Conservation (phyloP, 1,140 invertebrate species). For the Drosophila chauvacae region DNA sequence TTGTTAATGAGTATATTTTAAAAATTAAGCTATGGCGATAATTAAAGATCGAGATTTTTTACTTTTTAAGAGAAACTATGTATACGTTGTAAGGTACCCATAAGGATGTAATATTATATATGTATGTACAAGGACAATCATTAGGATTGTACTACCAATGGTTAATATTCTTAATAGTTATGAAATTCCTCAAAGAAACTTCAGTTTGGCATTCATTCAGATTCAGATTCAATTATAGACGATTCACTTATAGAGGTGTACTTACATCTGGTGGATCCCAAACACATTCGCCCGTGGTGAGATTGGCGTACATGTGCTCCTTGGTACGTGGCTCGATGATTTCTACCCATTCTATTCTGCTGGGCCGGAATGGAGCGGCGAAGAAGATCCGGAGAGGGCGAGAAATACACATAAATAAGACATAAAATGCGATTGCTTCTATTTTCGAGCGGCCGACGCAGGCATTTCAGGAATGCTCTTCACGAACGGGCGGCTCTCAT, state of each 20-base stretch:
- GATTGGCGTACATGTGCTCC: slow-evolving; percentile 99
- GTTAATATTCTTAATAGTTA: not conserved
- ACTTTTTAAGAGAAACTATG: not conserved
- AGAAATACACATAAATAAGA: slow-evolving; percentile 77
- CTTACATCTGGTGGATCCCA: slow-evolving; percentile 96
- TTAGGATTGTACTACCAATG: not conserved
- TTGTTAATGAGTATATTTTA: too few relatives aligned
- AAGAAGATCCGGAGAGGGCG: slow-evolving; percentile 24
- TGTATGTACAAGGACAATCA: not conserved
- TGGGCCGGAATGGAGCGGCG: slow-evolving; percentile 22
- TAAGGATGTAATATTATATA: too few relatives aligned
- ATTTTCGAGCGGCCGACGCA: slow-evolving; percentile 66
- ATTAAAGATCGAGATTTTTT: not conserved
- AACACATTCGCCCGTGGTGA: slow-evolving; percentile 98
- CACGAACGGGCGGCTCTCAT: slow-evolving; percentile 15
- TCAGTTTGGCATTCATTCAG: not conserved
- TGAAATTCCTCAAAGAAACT: not conserved
- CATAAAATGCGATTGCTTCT: slow-evolving; percentile 73
- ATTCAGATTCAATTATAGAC: not conserved
- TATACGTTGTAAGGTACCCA: too few relatives aligned
- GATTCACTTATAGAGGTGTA: slow-evolving; percentile 28
- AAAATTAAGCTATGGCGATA: too few relatives aligned
- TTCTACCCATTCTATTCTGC: slow-evolving; percentile 95
- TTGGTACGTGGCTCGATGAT: slow-evolving; percentile 99
- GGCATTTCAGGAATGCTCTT: slow-evolving; percentile 66